Evolutionary conservation across 2,797 vertebrate genomes (phyloP), one percentile per base, ranked within the genome.

Genomic region (Hylomyscus alleni): DNA sequence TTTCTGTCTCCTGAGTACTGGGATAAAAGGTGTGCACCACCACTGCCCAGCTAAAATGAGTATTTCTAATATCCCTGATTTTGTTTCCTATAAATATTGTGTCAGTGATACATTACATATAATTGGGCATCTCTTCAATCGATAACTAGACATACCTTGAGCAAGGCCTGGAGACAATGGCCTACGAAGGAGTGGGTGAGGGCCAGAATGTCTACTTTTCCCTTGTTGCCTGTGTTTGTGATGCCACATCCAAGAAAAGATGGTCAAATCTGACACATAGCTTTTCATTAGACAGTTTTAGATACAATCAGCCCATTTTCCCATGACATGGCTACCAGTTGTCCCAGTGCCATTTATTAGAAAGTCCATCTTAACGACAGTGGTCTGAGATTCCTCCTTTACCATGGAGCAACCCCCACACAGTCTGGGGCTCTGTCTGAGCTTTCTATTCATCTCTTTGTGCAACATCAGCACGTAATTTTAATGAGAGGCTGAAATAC

Each of bases 11-110:
- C 19, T 4, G 10, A 40, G 72, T 69, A 2, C 34, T 69, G 67
- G 67, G 26, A 65, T 65, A 31, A 65, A 65, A 65, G 62, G 67
- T 69, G 62, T n/a, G 37, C 20, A 37, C n/a, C n/a, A 22, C 19
- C 8, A 20, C 69, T 37, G 19, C n/a, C 72, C 37, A 22, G 72
- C 72, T 73, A 22, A 29, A 58, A 60, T 15, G n/a, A 37, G 14
- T 40, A 11, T 85, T 56, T 72, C 40, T 65, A 88, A 62, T 65
- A 56, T 44, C 26, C 52, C 44, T 37, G n/a, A 78, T 12, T 86
- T 95, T 88, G 58, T 62, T 90, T 83, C 47, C 83, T 62, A 52
- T n/a, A 75, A 80, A 80, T 52, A 52, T 15, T 65, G 58, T 85
- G 58, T 12, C 34, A 44, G 37, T 14, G 44, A 91, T 84, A 78